A percentile compares a stretch with the other conserved stretches of the same genome.
phyloP scores from a whole-genome alignment of 2,888 invertebrate species.

The Brachycybe producta region DNA sequence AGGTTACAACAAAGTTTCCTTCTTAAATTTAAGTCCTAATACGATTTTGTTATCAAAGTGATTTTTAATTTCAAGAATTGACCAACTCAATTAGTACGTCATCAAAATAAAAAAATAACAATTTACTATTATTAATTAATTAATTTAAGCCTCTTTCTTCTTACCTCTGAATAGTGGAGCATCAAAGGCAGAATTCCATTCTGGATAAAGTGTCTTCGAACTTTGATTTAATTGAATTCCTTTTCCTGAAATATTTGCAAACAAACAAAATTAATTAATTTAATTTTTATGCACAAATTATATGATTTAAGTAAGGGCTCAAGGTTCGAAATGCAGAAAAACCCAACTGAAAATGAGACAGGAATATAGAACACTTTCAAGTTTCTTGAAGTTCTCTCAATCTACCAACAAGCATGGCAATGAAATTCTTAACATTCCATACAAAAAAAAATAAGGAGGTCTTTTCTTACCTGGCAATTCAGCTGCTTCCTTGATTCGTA shows the following conservation, averaged over 20 bases:
- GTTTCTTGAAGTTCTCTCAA: slow-evolving; percentile 8
- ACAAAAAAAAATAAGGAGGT: background rate
- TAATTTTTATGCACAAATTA: background rate
- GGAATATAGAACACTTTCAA: too few species aligned
- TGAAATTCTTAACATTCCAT: background rate
- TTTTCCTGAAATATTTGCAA: slow-evolving; percentile 10
- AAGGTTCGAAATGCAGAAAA: too few species aligned
- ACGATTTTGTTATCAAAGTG: too few species aligned
- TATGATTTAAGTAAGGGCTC: too few species aligned
- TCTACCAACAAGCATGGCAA: background rate
- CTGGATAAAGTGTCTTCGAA: slow-evolving; percentile 5
- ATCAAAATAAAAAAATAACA: too few species aligned
- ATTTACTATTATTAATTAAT: too few species aligned
- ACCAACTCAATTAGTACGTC: too few species aligned
- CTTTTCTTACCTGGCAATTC: slow-evolving; percentile 13
- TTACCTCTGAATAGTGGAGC: slow-evolving; percentile 18
- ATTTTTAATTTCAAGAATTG: too few species aligned
- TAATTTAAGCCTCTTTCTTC: too few species aligned
- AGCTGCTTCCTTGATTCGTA: slow-evolving; percentile 16
- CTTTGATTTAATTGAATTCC: slow-evolving; percentile 7
- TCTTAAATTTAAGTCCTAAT: too few species aligned
- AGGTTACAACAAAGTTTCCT: too few species aligned
- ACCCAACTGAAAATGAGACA: too few species aligned
- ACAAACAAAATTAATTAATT: background rate
- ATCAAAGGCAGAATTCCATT: slow-evolving; percentile 18